phyloP scores from a whole-genome alignment of 2,113 vertebrate species.

The Hypocryptadius cinnamomeus region DNA sequence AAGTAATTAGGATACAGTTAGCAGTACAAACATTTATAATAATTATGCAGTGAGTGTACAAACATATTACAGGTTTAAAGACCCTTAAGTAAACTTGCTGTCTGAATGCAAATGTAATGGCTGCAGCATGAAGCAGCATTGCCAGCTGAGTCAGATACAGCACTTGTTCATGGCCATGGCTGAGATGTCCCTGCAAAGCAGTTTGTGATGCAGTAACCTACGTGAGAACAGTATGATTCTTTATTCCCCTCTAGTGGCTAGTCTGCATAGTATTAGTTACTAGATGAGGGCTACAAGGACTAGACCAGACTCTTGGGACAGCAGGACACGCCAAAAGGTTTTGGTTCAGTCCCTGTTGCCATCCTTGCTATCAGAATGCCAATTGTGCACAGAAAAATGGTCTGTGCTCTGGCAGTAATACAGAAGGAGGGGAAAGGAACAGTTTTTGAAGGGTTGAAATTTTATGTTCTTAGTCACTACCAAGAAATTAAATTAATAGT shows the following conservation, averaged over 20 bases:
- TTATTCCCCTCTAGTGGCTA: conserved; percentile 52
- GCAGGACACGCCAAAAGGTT: not conserved
- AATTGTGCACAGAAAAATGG: not conserved
- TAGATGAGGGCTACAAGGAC: not conserved
- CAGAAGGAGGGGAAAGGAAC: not conserved
- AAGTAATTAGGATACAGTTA: not conserved
- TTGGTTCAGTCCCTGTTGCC: not conserved
- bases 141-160: not conserved
- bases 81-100: not conserved
- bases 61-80: not conserved
- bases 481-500: not conserved
- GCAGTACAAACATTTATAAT: not conserved
- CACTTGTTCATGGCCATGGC: not conserved
- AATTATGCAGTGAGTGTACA: not conserved
- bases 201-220: not conserved
- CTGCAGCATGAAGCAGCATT: not conserved
- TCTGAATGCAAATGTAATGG: not conserved
- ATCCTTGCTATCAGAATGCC: not conserved
- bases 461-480: not conserved
- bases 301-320: not conserved
- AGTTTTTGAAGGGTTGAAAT: not conserved
- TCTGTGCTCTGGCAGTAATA: not conserved
- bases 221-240: not conserved
- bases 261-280: not conserved
- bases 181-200: not conserved